A percentile compares a stretch with the other conserved stretches of the same genome.
Conservation (phyloP, 2,113 vertebrate species). For the Hydrolagus affinis region DNA sequence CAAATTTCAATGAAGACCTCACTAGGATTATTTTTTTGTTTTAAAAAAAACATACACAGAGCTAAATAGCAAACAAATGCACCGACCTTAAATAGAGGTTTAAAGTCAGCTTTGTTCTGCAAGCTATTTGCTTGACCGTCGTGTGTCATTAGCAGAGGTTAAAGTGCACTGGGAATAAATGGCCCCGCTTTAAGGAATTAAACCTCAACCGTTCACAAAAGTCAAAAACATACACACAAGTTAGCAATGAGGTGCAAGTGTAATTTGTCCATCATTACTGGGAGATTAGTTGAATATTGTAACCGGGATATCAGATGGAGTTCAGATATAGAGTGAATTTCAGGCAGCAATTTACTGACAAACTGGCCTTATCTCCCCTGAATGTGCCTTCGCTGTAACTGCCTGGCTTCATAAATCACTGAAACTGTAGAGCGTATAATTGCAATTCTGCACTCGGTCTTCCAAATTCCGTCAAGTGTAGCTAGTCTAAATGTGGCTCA, state of each 20-base stretch:
- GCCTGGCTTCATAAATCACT: conserved; percentile 5
- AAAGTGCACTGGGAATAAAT: neutral
- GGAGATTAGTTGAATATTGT: neutral
- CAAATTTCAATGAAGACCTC: neutral
- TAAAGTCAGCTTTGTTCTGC: too few species aligned
- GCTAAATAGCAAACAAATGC: neutral
- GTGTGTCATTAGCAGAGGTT: neutral
- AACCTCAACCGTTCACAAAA: neutral
- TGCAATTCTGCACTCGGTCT: conserved; percentile 18
- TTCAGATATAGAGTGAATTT: neutral
- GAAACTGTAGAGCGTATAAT: conserved; percentile 11
- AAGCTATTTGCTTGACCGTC: neutral
- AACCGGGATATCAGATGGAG: neutral
- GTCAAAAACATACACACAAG: neutral
- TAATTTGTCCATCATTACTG: neutral
- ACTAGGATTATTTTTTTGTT: neutral
- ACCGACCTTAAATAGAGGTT: neutral
- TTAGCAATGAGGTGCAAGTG: neutral
- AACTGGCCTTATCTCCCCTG: neutral
- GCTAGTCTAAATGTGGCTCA: conserved; percentile 69
- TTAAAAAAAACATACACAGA: neutral
- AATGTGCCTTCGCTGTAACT: neutral
- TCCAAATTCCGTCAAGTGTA: neutral
- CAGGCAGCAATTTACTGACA: neutral
- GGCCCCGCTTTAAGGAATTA: neutral